These are phyloP conservation scores for Nasonovia ribisnigri DNA, from an alignment of 2,888 invertebrate genomes.

Conservation along the genomic window DNA sequence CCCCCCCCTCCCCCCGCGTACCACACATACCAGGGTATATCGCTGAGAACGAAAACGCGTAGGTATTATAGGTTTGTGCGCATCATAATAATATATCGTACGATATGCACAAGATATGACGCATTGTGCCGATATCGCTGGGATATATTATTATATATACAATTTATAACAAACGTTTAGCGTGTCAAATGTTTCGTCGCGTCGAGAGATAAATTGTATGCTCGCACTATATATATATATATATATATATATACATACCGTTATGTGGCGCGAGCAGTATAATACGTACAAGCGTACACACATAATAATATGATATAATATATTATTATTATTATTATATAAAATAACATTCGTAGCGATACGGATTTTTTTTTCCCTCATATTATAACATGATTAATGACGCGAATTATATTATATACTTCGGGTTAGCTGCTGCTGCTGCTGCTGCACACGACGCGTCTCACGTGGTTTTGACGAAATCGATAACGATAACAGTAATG, in stretches of 20 bases:
- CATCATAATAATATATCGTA: neutral
- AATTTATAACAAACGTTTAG: neutral
- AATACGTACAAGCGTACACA: neutral
- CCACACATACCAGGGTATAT: neutral
- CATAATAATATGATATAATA: neutral
- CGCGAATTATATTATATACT: neutral
- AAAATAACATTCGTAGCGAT: neutral
- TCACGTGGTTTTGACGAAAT: neutral
- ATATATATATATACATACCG: neutral
- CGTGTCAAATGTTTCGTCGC: slow-evolving; percentile 1
- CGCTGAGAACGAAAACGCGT: neutral
- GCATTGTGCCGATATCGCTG: neutral
- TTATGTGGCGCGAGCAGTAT: neutral
- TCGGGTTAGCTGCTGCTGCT: too few species aligned
- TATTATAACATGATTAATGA: slow-evolving; percentile 20
- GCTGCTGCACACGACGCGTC: too few species aligned
- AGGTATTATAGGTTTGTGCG: neutral
- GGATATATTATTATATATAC: neutral
- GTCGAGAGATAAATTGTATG: neutral
- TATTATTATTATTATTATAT: neutral
- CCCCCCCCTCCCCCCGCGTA: too few species aligned
- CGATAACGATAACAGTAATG: neutral
- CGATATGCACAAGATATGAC: neutral
- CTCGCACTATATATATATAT: neutral
- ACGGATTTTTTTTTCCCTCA: neutral